Evolutionary conservation across 2,888 invertebrate species (phyloP), one percentile per base, ranked within the genome.

Genomic region (Melipona bicolor): DNA sequence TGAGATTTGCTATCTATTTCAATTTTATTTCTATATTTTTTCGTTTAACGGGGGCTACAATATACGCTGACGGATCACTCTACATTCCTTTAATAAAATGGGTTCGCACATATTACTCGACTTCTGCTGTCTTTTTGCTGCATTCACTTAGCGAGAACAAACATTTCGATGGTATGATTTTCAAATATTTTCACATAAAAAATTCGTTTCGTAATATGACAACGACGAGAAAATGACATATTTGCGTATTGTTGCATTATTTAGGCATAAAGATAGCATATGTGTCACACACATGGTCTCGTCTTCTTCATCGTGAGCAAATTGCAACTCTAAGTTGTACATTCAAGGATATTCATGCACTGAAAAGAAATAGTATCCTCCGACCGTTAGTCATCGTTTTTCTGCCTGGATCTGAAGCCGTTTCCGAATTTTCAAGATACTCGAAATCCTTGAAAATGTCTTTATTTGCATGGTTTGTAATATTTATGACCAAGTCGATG

Each of bases 401-500:
- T 15, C 24, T 92, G 11, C 21, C 73, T 2, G 36, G 69, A 3
- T 3, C 19, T 19, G 9, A 56, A 0, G 49, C 75, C 11, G 52
- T 85, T 6, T 5, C 49, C 0, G 72, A 87, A 21, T 90, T 92
- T 21, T 56, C 74, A 0, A 49, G 70, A 3, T 62, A 68, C 0
- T 86, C 87, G 1, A 68, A 24, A 0, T 61, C 52, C 6, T 83
- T 87, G 24, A 79, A 86, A 52, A 91, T 92, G 89, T 83, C 85
- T 3, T 79, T 70, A 5, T 73, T 90, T 43, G 81, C 78, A n/a
- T 92, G 92, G 92, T 49, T 92, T 4, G 71, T 90, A 4, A 43
- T 92, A 36, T 91, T 91, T 68, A 3, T 79, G 2, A 43, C 70
- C 2, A 1, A 21, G 13, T 32, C 65, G 3, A 43, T 6, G 6